Evolutionary conservation across 1,140 invertebrate species (phyloP).

Genomic region (Meloidogyne chitwoodi): DNA sequence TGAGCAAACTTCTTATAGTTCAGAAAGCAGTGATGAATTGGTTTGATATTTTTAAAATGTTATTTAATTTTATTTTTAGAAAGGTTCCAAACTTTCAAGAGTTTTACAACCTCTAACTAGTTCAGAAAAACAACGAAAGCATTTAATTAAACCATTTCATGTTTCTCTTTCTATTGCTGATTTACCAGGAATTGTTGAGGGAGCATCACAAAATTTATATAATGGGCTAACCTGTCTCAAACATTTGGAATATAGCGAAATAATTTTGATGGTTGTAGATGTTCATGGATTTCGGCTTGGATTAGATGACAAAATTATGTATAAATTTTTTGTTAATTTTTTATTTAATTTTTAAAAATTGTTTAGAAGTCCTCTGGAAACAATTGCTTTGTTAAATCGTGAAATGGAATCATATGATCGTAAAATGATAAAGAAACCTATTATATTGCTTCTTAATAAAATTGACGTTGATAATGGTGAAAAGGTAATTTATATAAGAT

Average conservation of each 20-base stretch:
- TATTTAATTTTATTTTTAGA: too few relatives aligned
- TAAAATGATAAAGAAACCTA: conserved; percentile 43
- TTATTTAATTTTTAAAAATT: conserved; percentile 5
- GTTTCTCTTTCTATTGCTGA: conserved; percentile 78
- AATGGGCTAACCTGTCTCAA: conserved; percentile 69
- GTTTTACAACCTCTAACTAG: background rate
- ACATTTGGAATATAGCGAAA: conserved; percentile 83
- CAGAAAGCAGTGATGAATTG: conserved; percentile 14
- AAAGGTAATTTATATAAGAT: conserved; percentile 20
- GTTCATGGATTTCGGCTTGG: conserved; percentile 49
- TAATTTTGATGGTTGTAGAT: conserved; percentile 76
- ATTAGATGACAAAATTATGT: conserved; percentile 49
- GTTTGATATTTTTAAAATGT: background rate
- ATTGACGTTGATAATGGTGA: conserved; percentile 38
- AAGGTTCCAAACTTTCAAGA: background rate
- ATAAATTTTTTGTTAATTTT: background rate
- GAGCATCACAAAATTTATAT: conserved; percentile 77
- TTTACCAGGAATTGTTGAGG: conserved; percentile 89
- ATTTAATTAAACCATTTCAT: background rate
- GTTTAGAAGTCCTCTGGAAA: conserved; percentile 49
- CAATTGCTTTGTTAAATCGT: conserved; percentile 44
- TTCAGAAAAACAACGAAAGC: background rate
- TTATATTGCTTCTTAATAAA: conserved; percentile 50
- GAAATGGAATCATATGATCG: conserved; percentile 51
- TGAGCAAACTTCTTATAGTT: conserved; percentile 7